Evolutionary conservation across 2,797 vertebrate genomes (phyloP), one percentile per base, ranked within the genome.

Genomic region (Huso huso): DNA sequence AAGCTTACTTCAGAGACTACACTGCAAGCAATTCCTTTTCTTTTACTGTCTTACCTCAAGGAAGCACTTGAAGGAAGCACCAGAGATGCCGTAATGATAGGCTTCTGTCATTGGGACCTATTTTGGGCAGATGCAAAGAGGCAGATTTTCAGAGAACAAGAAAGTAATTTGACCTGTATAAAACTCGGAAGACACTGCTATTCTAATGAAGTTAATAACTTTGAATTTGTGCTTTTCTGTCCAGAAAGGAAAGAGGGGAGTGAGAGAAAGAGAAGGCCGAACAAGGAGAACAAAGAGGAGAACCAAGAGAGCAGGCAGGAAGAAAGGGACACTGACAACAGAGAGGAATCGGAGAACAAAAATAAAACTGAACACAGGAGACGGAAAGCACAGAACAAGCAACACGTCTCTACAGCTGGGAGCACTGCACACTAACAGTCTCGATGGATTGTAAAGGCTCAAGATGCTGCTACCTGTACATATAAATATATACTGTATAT

Each of bases 361-460:
- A 94, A 92, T 79, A 97, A 93, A 90, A 94, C 79, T 7, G 94
- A 95, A 90, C 89, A 91, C 80, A 90, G 91, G 82, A 94, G 86
- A 71, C 88, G 90, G 77, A 88, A 93, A 86, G 85, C 81, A 74
- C 90, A 93, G 64, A 88, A 90, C 74, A 93, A 89, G 80, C 86
- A 90, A 66, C 76, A 87, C 64, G 86, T 85, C 76, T 82, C 88
- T 74, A 84, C 88, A 70, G 83, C 85, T 4, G 18, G 69, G 74
- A 88, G 86, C 82, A 82, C 83, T 79, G 84, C 76, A 82, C 84
- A 86, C 78, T 87, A 86, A 80, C 74, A 79, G 81, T 78, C 74
- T 76, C 81, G 76, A 77, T 81, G 86, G 89, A 89, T 88, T 90
- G 86, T 87, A 72, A 77, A 81, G 84, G 37, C 79, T 86, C 81